A percentile compares a stretch with the other conserved stretches of the same genome.
Conservation (phyloP, 2,797 vertebrate genomes). For the Anolis apletophallus region DNA sequence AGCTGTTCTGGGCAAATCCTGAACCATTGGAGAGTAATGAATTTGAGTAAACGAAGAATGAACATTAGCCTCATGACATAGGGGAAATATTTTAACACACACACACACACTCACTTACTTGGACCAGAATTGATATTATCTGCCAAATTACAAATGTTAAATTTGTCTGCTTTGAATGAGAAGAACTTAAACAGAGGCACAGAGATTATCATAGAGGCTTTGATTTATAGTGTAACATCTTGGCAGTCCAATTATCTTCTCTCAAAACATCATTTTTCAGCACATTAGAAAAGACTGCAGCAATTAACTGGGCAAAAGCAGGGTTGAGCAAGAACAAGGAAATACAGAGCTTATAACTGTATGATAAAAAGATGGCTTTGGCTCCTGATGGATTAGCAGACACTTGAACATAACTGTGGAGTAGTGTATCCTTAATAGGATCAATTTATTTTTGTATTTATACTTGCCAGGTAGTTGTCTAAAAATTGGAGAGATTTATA, state of each 20-base stretch:
- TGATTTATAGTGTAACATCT: neutral
- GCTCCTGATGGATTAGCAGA: conserved; percentile 15
- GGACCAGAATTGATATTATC: conserved; percentile 14
- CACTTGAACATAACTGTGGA: conserved; percentile 2
- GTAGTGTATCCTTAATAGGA: neutral
- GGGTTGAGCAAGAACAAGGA: conserved; percentile 7
- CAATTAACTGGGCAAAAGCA: conserved; percentile 20
- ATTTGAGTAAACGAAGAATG: neutral
- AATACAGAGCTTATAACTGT: neutral
- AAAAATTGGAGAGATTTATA: conserved; percentile 27
- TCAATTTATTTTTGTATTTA: conserved; percentile 42
- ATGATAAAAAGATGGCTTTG: neutral
- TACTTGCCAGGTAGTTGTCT: fast-evolving
- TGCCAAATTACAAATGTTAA: conserved; percentile 24
- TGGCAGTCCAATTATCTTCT: conserved; percentile 16
- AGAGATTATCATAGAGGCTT: conserved; percentile 16
- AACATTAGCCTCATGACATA: neutral
- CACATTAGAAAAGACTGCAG: conserved; percentile 8
- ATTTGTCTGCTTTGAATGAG: conserved; percentile 33
- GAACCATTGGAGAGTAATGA: neutral
- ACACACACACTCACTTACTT: too few relatives aligned
- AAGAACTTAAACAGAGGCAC: conserved; percentile 1
- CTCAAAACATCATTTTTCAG: neutral
- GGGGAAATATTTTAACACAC: neutral
- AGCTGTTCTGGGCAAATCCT: neutral